A percentile compares a stretch with the other conserved stretches of the same genome.
These are phyloP conservation scores for Scaptodrosophila latifasciaeformis DNA, from an alignment of 2,888 invertebrate genomes.

Conservation along the genomic window DNA sequence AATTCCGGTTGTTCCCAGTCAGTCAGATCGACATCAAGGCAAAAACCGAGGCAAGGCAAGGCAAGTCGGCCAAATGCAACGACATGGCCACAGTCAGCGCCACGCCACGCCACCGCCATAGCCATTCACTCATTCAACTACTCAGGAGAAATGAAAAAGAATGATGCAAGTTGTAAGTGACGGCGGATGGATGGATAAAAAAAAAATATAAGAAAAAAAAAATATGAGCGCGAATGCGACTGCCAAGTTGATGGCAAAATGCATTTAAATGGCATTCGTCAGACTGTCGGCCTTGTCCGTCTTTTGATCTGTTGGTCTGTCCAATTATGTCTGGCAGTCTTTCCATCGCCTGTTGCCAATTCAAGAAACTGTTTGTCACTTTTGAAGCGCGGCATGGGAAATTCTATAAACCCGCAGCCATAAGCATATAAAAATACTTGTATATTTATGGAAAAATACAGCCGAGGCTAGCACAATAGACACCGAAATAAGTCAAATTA, in stretches of 20 bases:
- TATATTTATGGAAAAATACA: too few species aligned
- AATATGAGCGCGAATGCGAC: slow-evolving; percentile 30
- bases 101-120: slow-evolving; percentile 18
- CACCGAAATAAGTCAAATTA: too few species aligned
- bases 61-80: too few species aligned
- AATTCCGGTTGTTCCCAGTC: slow-evolving; percentile 16
- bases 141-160: slow-evolving; percentile 40
- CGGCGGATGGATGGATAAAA: too few species aligned
- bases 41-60: slow-evolving; percentile 20
- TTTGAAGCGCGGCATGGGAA: slow-evolving; percentile 17
- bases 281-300: neutral
- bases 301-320: slow-evolving; percentile 25
- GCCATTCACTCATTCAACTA: slow-evolving; percentile 30
- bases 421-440: too few species aligned
- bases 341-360: slow-evolving; percentile 17
- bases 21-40: slow-evolving; percentile 5
- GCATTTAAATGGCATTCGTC: slow-evolving; percentile 28
- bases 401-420: slow-evolving; percentile 3
- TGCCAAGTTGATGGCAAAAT: slow-evolving; percentile 19
- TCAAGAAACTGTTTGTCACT: slow-evolving; percentile 31
- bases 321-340: slow-evolving; percentile 26
- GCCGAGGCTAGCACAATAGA: too few species aligned
- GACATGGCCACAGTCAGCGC: too few species aligned
- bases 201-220: too few species aligned
- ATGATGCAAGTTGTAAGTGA: slow-evolving; percentile 45